phyloP scores from a whole-genome alignment of 1,140 invertebrate species.

The Euwallacea fornicatus region DNA sequence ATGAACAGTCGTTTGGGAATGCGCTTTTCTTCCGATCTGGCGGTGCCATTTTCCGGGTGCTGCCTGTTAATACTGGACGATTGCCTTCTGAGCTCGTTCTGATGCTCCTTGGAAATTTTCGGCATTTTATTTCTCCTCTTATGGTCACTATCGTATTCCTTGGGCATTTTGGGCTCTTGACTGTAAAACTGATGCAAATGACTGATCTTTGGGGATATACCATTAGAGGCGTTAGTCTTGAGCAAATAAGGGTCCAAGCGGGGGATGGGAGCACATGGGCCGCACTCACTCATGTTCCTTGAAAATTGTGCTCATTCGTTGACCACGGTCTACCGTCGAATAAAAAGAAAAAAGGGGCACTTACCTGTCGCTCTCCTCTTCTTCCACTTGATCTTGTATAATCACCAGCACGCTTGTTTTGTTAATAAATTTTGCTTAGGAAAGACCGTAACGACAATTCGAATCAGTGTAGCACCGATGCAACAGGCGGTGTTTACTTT shows the following conservation, averaged over 20 bases:
- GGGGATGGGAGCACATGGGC: conserved; percentile 9
- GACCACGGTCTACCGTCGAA: too few species aligned
- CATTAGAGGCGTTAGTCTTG: conserved; percentile 4
- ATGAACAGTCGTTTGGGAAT: conserved; percentile 15
- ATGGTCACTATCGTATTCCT: conserved; percentile 24
- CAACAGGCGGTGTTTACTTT: conserved; percentile 24
- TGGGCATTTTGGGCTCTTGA: conserved; percentile 12
- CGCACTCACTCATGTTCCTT: conserved; percentile 6
- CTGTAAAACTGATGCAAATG: conserved; percentile 25
- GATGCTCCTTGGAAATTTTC: conserved; percentile 25
- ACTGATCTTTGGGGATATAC: conserved; percentile 32
- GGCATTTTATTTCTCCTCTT: background rate
- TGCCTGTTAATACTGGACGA: background rate
- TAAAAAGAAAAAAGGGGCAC: too few species aligned
- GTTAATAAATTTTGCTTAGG: background rate
- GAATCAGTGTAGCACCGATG: background rate
- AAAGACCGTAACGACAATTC: background rate
- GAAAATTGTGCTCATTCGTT: too few species aligned
- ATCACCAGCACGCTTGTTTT: background rate
- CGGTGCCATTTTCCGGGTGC: background rate
- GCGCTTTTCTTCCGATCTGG: conserved; percentile 2
- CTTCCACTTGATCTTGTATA: too few species aligned
- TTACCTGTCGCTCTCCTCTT: too few species aligned
- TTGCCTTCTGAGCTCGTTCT: conserved; percentile 29
- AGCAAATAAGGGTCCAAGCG: conserved; percentile 15